Evolutionary conservation across 35 echinoderm and acorn worm genomes (phyloP), one percentile per base, ranked within the genome.

Genomic region (Apostichopus californicus): DNA sequence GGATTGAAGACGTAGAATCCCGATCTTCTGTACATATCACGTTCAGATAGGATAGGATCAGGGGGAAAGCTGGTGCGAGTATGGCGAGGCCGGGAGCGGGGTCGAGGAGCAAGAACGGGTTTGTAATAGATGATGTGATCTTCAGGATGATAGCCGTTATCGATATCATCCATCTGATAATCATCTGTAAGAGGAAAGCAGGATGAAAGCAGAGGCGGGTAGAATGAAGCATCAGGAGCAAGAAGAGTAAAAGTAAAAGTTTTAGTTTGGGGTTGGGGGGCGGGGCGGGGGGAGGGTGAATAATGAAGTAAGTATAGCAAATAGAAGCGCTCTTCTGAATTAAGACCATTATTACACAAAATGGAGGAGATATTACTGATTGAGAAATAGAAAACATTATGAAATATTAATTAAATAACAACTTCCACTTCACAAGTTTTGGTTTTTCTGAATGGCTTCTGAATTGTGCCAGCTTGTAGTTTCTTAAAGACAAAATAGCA

Each of bases 121-220:
- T 89, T 89, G 63, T 89, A 89, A 89, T 89, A 89, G 46, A 89
- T 89, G 14, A 89, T 89, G 63, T 60, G 86, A 7, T 72, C 64
- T 54, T 89, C 86, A 9, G 86, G 86, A 28, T 25, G 68, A 17
- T 89, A 89, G 21, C 86, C 63, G 28, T 72, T 89, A 52, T 87
- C 86, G 57, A 65, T 63, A 55, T 73, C 61, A 89, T 89, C 86
- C 68, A 89, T 68, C 5, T 23, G 23, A 72, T 34, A 89, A 73
- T 89, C 86, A 73, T 89, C 86, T 89, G 86, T 66, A 26, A 73
- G 34, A 89, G 86, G 60, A 89, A 66, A 25, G 86, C 8, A 73
- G 60, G 86, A 64, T 15, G 13, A 57, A 80, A 82, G 80, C 55
- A 82, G 14, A 24, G 24, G 80, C 8, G 23, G 80, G 22, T 15